Conservation (phyloP, 2,888 invertebrate genomes). For the Agrochola lota region DNA sequence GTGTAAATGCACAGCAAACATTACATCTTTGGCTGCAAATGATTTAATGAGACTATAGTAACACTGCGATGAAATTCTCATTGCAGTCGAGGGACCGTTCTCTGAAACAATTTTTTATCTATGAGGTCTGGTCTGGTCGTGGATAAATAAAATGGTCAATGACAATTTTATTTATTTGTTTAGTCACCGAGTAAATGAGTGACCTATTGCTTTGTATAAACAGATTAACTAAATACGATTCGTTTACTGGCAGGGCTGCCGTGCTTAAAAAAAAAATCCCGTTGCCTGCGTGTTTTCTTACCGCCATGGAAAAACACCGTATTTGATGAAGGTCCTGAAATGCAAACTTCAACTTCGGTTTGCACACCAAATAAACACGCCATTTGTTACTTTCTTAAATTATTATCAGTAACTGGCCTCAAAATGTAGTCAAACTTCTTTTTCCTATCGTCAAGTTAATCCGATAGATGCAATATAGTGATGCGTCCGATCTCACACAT, state of each 20-base stretch:
- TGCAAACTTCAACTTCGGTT: background rate
- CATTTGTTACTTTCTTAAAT: background rate
- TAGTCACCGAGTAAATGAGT: no score
- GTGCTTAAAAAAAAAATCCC: no score
- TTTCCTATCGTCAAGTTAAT: background rate
- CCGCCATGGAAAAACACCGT: background rate
- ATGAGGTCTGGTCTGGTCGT: no score
- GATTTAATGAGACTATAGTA: no score
- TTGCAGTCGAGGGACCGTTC: background rate
- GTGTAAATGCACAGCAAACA: no score
- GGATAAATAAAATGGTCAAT: no score
- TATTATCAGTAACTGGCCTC: background rate
- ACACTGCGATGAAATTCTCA: background rate
- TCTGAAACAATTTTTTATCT: background rate
- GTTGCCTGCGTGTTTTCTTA: background rate
- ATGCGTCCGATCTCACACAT: background rate
- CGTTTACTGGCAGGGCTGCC: no score
- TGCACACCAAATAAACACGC: background rate
- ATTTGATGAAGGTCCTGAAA: background rate
- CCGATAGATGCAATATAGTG: background rate
- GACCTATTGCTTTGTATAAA: background rate
- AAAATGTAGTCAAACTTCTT: background rate
- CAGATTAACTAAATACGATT: no score
- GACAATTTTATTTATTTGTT: background rate
- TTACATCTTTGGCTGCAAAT: no score